phyloP scores from a whole-genome alignment of 2,888 invertebrate genomes.

The Xestia rhomboidea region DNA sequence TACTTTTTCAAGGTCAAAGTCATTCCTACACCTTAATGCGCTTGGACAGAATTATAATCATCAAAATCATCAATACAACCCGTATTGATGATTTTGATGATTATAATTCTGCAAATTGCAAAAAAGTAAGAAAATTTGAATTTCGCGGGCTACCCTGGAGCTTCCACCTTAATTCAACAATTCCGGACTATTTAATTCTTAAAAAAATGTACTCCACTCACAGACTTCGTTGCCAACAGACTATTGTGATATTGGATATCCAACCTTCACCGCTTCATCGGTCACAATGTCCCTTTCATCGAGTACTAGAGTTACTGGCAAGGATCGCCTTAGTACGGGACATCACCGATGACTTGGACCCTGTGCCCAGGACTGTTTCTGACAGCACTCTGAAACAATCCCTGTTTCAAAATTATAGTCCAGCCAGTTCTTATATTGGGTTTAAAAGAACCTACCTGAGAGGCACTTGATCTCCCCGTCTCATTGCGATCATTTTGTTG shows the following conservation, averaged over 20 bases:
- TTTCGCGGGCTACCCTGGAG: too few species aligned
- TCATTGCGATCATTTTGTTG: too few species aligned
- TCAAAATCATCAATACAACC: too few species aligned
- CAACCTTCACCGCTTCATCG: slow-evolving; percentile 50
- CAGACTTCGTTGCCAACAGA: slow-evolving; percentile 12
- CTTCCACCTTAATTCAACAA: background rate
- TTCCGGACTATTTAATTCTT: background rate
- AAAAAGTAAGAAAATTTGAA: too few species aligned
- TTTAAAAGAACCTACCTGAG: too few species aligned
- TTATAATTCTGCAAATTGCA: too few species aligned
- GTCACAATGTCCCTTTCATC: slow-evolving; percentile 42
- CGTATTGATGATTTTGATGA: too few species aligned
- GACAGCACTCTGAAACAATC: background rate
- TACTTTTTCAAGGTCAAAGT: too few species aligned
- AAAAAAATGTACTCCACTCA: slow-evolving; percentile 1
- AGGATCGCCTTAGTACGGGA: slow-evolving; percentile 16
- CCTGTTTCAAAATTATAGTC: background rate
- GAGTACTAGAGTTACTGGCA: slow-evolving; percentile 6
- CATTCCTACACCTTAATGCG: too few species aligned
- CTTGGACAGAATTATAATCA: too few species aligned
- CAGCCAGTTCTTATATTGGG: background rate
- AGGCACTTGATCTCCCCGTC: too few species aligned
- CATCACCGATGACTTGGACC: background rate
- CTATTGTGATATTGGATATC: slow-evolving; percentile 40
- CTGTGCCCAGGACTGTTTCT: background rate